Conservation (phyloP, 2,888 invertebrate species). For the Tetragonisca angustula region DNA sequence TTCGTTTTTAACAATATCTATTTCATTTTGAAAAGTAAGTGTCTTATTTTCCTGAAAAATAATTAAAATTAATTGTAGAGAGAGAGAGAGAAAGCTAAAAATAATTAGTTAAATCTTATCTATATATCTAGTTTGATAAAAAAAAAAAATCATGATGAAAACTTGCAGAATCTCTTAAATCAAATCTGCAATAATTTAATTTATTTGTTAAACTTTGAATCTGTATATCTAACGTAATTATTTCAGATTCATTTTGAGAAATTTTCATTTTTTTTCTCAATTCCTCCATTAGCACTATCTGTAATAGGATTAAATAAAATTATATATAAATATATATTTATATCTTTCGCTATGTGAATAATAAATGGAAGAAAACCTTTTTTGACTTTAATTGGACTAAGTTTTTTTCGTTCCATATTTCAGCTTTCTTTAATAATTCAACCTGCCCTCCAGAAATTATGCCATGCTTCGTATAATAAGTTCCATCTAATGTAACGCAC, state of each 20-base stretch:
- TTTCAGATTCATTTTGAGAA: conserved; percentile 97
- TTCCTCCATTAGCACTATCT: conserved; percentile 96
- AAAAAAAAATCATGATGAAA: not conserved
- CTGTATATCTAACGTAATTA: conserved; percentile 97
- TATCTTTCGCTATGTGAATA: no score
- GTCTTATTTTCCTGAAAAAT: conserved; percentile 87
- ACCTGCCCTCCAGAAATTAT: conserved; percentile 96
- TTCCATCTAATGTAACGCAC: conserved; percentile 98
- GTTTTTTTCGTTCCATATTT: conserved; percentile 99
- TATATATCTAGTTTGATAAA: not conserved
- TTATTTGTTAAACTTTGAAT: conserved; percentile 96
- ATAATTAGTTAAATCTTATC: no score
- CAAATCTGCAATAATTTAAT: conserved; percentile 95
- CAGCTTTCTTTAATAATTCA: conserved; percentile 90
- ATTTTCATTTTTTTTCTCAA: conserved; percentile 96
- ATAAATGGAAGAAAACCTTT: conserved; percentile 85
- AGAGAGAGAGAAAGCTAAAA: no score
- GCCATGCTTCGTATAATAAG: conserved; percentile 98
- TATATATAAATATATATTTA: no score
- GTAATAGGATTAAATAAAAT: conserved; percentile 34
- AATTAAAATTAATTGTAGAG: not conserved
- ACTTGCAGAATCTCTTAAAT: conserved; percentile 93
- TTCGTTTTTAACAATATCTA: conserved; percentile 87
- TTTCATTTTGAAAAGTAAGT: conserved; percentile 87
- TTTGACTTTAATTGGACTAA: conserved; percentile 95